phyloP scores from a whole-genome alignment of 2,888 invertebrate genomes.

The Hipparchia sbordonii region DNA sequence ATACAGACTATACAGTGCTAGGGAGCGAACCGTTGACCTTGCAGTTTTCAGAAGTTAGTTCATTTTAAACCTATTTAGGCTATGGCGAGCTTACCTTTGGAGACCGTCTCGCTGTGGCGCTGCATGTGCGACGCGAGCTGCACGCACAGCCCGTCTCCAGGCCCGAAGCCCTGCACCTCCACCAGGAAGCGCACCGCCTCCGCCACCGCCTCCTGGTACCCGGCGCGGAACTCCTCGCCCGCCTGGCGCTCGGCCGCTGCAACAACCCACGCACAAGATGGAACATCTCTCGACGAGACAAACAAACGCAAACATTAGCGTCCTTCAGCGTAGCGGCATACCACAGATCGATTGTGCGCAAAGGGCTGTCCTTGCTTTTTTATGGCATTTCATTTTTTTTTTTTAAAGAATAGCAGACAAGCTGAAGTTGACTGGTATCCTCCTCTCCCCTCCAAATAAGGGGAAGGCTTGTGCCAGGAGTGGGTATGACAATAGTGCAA shows the following conservation, averaged over 20 bases:
- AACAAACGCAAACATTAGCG: constrained; percentile 62
- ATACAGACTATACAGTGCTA: too few species aligned
- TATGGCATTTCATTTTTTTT: too few species aligned
- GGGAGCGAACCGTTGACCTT: too few species aligned
- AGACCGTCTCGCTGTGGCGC: constrained; percentile 88
- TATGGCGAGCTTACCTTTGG: constrained; percentile 71
- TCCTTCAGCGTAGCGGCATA: constrained; percentile 52
- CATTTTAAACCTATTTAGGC: too few species aligned
- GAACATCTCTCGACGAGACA: constrained; percentile 57
- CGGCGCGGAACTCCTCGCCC: constrained; percentile 85
- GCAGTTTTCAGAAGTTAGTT: too few species aligned
- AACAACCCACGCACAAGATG: constrained; percentile 65
- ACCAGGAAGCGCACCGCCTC: constrained; percentile 95
- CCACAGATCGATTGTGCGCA: constrained; percentile 31
- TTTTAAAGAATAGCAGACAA: too few species aligned
- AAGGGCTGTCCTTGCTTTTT: constrained; percentile 31
- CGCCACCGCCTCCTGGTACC: constrained; percentile 95
- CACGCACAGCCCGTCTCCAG: constrained; percentile 91
- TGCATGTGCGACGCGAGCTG: constrained; percentile 92
- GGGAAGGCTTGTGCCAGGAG: too few species aligned
- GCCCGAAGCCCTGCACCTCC: constrained; percentile 91
- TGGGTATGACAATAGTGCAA: too few species aligned
- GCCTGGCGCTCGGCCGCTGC: constrained; percentile 65
- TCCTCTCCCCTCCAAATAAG: too few species aligned
- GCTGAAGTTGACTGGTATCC: too few species aligned